Base-by-base conservation (phyloP, 2,888 invertebrate genomes). In the Hypomecis punctinalis region DNA sequence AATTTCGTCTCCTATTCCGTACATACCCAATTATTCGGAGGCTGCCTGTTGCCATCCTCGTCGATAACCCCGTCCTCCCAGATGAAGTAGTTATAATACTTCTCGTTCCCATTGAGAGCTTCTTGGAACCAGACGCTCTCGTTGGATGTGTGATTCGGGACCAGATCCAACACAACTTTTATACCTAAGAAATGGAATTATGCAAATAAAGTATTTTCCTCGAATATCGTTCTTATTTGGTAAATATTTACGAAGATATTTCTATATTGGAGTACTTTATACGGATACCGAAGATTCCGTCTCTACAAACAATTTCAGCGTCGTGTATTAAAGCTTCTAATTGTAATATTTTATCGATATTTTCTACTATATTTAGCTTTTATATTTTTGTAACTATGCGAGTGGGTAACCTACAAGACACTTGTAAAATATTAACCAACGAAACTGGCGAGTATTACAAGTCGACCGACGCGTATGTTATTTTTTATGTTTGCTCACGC, bases 121-220 rank as follows among this genome's bases (percentile, higher is more conserved):
- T 95, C 94, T 72, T 93, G 84, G 82, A 99, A 99, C 98, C 98
- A 99, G 45, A 94, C 93, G 78, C 97, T 97, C 78, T 96, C 93
- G 77, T 96, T 95, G 64, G 97, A 97, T 13, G 96, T 94, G 76
- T 97, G 97, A 85, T 96, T 96, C 0, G 96, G 96, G 11, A 96
- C 96, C 67, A 95, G 94, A 79, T 96, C 96, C 76, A 95, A 82
- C 63, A 95, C 89, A 8, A 95, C 91, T 83, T 94, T 94, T 13
- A 95, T 87, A 45, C 83, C 94, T 94, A 77, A 62, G 42, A 52
- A 74, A 73, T 53, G 58, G 39, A 56, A 45, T 45, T 37, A 35
- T 35, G 6, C 13, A 51, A 7, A 23, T 35, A 36, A 7, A 56
- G 23, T 13, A 37, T 36, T 6, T 47, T 56, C 43, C 46, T 40